Conservation (phyloP, 2,113 vertebrate genomes). For the Bostrychus sinensis region DNA sequence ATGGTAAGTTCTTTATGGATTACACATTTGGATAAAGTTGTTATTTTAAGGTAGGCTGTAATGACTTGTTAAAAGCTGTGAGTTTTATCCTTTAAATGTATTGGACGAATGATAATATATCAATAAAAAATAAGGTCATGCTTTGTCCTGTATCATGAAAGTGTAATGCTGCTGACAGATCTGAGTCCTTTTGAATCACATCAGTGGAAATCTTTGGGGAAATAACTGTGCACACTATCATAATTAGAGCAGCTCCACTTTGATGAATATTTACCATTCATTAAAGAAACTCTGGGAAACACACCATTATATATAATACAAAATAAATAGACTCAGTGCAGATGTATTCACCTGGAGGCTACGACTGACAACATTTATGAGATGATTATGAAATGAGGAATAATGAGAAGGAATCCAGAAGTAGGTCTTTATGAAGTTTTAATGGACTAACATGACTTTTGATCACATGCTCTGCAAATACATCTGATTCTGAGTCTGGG, state of each 20-base stretch:
- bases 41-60: slow-evolving; percentile 15
- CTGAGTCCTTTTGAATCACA: slow-evolving; percentile 35
- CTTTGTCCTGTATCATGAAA: slow-evolving; percentile 1
- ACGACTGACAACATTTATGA: neutral
- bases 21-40: too few species aligned
- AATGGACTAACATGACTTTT: slow-evolving; percentile 9
- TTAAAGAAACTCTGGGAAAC: neutral
- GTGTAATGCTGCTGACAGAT: slow-evolving; percentile 7
- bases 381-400: slow-evolving; percentile 7
- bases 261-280: slow-evolving; percentile 11
- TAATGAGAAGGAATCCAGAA: neutral
- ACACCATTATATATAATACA: slow-evolving; percentile 11
- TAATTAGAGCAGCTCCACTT: slow-evolving; percentile 3
- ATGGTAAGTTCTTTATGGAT: too few species aligned
- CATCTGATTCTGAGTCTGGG: neutral
- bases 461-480: slow-evolving; percentile 13
- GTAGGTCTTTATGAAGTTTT: slow-evolving; percentile 15
- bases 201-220: slow-evolving; percentile 14
- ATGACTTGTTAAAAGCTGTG: too few species aligned
- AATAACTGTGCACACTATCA: slow-evolving; percentile 1
- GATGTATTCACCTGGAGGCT: slow-evolving; percentile 13
- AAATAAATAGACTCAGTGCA: neutral
- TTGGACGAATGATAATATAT: slow-evolving; percentile 12
- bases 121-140: neutral
- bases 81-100: too few species aligned